Evolutionary conservation across 2,113 vertebrate genomes (phyloP), one percentile per base, ranked within the genome.

Genomic region (Saguinus imperator): DNA sequence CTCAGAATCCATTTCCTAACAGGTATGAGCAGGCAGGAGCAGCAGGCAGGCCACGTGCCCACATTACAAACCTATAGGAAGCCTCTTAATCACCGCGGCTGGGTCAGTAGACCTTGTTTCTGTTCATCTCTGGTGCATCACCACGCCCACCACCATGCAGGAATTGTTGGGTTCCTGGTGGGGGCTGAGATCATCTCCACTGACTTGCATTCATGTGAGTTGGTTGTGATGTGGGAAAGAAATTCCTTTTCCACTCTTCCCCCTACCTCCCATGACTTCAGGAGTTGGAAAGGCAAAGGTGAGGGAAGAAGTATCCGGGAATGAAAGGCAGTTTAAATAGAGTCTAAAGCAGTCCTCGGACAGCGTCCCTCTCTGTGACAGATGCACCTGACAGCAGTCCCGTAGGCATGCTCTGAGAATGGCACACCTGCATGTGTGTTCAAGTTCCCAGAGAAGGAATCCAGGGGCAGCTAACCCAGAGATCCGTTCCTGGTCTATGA

Each of bases 91-190:
- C 25, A 11, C 1, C 8, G 2, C 79, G 6, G 37, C 3, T 64
- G 18, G 37, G 17, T 85, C 40, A 0, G 8, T 23, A 37, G 73
- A 14, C 11, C 21, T 35, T 2, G 16, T 73, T 37, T 2, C 0
- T 25, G 84, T 45, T 12, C 27, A 3, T 23, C 45, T 23, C 57
- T 23, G 23, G 29, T 4, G 4, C 32, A 14, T 37, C 48, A 25
- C 5, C 52, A 52, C 0, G 52, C 52, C 52, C 52, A 17, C 3
- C 66, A 43, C 45, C 16, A 2, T 35, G 73, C 70, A 66, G 45
- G 14, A 16, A 55, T 2, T 7, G 40, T 29, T 32, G 37, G 21
- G n/a, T n/a, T 17, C 37, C 61, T 20, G 8, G 27, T 1, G 20
- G 32, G 16, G 40, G 29, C 77, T 21, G 8, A 13, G 45, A 2